phyloP scores from a whole-genome alignment of 2,888 invertebrate genomes.

The Crocallis elinguaria region DNA sequence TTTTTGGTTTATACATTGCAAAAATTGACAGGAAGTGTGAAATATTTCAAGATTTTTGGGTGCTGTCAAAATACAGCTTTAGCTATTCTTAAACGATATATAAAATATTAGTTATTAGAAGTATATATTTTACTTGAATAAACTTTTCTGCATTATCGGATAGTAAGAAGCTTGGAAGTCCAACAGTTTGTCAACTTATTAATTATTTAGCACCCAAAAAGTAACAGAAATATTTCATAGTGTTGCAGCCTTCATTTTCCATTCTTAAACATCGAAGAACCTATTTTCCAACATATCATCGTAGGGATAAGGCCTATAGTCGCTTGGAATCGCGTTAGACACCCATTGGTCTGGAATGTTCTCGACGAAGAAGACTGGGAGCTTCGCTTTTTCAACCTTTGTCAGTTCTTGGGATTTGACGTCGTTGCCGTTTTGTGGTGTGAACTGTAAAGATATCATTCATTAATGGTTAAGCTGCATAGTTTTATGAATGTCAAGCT shows the following conservation, averaged over 20 bases:
- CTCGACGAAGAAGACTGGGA: constrained; percentile 50
- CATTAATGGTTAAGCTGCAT: too few relatives aligned
- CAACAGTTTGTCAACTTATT: constrained; percentile 21
- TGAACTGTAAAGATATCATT: constrained; percentile 44
- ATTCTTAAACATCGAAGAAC: constrained; percentile 31
- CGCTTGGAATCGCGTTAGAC: constrained; percentile 46
- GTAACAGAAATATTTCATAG: constrained; percentile 4
- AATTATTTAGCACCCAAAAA: constrained; percentile 3
- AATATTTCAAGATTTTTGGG: constrained; percentile 18
- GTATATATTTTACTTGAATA: not conserved
- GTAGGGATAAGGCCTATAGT: constrained; percentile 52
- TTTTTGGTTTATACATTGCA: constrained; percentile 18
- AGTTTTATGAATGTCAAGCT: too few relatives aligned
- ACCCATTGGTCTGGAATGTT: constrained; percentile 55
- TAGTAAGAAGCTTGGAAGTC: constrained; percentile 13
- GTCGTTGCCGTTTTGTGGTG: constrained; percentile 42
- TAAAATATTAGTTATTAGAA: too few relatives aligned
- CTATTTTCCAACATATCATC: constrained; percentile 57
- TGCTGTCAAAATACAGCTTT: too few relatives aligned
- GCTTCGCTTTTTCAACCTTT: constrained; percentile 41
- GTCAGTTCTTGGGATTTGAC: constrained; percentile 29
- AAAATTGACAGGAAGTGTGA: constrained; percentile 31
- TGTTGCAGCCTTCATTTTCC: constrained; percentile 15
- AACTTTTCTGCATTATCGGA: too few relatives aligned
- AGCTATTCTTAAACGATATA: too few relatives aligned